These are phyloP conservation scores for Plagodis pulveraria DNA, from an alignment of 2,888 invertebrate species.

Conservation along the genomic window DNA sequence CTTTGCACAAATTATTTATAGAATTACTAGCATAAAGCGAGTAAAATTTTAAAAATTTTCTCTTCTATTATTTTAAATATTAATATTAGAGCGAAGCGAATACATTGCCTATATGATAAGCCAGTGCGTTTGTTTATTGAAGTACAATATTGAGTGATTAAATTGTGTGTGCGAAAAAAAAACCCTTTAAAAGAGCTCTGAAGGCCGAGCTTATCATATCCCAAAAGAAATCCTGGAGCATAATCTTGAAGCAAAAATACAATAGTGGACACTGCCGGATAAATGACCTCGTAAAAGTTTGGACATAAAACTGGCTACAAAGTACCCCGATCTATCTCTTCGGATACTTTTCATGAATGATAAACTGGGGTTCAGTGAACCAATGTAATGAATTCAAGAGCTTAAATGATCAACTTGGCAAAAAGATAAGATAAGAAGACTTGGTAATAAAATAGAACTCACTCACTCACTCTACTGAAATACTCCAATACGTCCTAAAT, in stretches of 20 bases:
- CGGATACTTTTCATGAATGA: conserved; percentile 20
- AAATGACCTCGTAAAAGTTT: conserved; percentile 23
- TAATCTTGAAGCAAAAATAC: conserved; percentile 6
- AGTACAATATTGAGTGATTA: background rate
- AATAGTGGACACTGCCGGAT: conserved; percentile 9
- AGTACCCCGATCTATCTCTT: conserved; percentile 15
- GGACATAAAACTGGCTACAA: conserved; percentile 22
- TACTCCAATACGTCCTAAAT: too few species aligned
- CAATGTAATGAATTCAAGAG: conserved; percentile 22
- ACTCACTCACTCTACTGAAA: background rate
- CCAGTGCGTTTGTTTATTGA: too few species aligned
- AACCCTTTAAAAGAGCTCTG: background rate
- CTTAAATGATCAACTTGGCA: conserved; percentile 15
- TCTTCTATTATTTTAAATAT: too few species aligned
- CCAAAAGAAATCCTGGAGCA: background rate
- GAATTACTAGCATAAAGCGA: too few species aligned
- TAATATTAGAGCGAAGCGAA: too few species aligned
- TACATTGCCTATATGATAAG: too few species aligned
- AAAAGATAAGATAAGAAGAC: conserved; percentile 9
- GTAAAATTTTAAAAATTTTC: too few species aligned
- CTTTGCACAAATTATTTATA: too few species aligned
- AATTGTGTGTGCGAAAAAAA: conserved; percentile 3
- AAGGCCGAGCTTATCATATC: background rate
- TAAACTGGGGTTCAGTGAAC: conserved; percentile 14
- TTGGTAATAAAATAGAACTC: conserved; percentile 1